Conservation (phyloP, 2,888 invertebrate genomes). For the Lithosia quadra region DNA sequence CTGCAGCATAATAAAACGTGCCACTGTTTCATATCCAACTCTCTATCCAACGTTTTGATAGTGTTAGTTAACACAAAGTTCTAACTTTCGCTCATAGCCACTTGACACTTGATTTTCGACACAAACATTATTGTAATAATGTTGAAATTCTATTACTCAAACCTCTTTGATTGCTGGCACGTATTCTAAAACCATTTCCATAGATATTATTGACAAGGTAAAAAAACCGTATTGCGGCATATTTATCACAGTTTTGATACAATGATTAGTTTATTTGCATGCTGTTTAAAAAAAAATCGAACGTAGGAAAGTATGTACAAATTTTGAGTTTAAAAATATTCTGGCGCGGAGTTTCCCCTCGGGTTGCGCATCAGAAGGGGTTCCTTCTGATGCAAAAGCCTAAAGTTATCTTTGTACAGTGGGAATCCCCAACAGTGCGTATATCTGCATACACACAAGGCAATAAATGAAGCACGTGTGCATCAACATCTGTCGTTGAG, state of each 20-base stretch:
- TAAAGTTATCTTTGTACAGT: not conserved
- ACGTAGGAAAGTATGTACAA: not conserved
- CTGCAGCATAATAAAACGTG: not conserved
- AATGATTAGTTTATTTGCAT: constrained; percentile 1
- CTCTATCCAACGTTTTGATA: not conserved
- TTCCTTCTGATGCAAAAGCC: no score
- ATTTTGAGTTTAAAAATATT: not conserved
- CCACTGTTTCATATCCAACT: not conserved
- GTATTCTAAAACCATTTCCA: constrained; percentile 49
- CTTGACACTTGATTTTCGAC: constrained; percentile 52
- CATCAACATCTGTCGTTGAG: no score
- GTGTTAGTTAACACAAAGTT: not conserved
- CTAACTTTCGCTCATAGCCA: constrained; percentile 36
- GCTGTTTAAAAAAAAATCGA: constrained; percentile 2
- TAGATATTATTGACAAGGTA: constrained; percentile 43
- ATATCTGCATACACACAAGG: no score
- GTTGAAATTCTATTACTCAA: constrained; percentile 60
- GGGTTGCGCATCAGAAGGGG: no score
- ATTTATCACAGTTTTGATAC: constrained; percentile 15
- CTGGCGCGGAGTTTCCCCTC: no score
- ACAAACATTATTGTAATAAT: constrained; percentile 46
- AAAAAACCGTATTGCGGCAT: constrained; percentile 47
- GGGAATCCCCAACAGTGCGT: no score
- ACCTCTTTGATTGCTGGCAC: constrained; percentile 48
- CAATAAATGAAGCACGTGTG: no score